These are phyloP conservation scores for Pseudopipra pipra DNA, from an alignment of 2,113 vertebrate species.

Conservation along the genomic window DNA sequence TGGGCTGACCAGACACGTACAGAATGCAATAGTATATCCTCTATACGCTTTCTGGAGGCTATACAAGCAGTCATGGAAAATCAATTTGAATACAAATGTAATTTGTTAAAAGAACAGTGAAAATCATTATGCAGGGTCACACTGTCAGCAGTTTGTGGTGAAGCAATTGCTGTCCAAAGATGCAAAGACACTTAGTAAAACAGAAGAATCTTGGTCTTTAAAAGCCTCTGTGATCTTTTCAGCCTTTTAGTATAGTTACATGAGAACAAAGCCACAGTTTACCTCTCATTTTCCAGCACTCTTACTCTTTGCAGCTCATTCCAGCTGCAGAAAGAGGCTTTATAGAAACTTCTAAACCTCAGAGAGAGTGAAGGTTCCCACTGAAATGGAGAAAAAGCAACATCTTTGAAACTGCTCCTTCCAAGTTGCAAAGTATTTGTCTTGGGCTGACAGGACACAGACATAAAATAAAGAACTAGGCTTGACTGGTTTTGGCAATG, in stretches of 20 bases:
- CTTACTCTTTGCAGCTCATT: background rate
- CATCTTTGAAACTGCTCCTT: background rate
- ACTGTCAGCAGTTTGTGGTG: conserved; percentile 7
- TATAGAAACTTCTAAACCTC: conserved; percentile 17
- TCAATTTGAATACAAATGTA: conserved; percentile 57
- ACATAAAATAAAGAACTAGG: background rate
- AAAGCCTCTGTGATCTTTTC: conserved; percentile 12
- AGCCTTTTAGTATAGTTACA: background rate
- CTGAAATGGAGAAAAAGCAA: background rate
- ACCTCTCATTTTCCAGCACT: conserved; percentile 13
- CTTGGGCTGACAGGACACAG: background rate
- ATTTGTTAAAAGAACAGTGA: conserved; percentile 47
- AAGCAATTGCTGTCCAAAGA: background rate
- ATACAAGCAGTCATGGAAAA: conserved; percentile 23
- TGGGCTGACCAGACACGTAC: background rate
- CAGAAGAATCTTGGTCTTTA: conserved; percentile 16
- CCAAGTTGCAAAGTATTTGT: background rate
- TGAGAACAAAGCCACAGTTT: conserved; percentile 37
- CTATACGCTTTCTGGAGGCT: conserved; percentile 1
- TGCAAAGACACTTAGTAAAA: background rate
- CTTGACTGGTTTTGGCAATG: background rate
- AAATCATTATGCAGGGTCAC: conserved; percentile 52
- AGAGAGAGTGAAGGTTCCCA: background rate
- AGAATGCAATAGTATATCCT: background rate
- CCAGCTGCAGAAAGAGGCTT: conserved; percentile 37